These are phyloP conservation scores for Melierax canorus DNA, from an alignment of 2,113 vertebrate species.

Conservation along the genomic window DNA sequence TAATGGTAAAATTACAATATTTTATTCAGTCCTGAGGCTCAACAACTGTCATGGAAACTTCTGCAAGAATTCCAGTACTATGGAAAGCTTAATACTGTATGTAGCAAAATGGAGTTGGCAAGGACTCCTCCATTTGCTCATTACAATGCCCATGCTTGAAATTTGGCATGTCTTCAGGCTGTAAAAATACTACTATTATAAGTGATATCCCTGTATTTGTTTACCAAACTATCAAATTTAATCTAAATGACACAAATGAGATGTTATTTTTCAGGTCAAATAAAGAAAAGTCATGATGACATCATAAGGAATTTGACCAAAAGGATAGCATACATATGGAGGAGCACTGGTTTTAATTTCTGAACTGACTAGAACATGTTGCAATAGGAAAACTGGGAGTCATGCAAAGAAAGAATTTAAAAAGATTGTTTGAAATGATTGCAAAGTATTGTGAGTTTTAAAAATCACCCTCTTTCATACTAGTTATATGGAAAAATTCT, in stretches of 20 bases:
- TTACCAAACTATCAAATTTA: neutral
- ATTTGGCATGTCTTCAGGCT: neutral
- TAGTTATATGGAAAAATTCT: neutral
- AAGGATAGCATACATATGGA: neutral
- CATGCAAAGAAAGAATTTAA: neutral
- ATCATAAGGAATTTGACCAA: neutral
- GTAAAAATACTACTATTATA: neutral
- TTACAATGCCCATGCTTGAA: neutral
- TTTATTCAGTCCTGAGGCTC: neutral
- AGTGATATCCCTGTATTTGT: neutral
- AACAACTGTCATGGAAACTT: neutral
- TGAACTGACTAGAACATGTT: neutral
- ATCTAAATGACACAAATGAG: neutral
- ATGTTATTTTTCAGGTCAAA: neutral
- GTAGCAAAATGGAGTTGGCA: neutral
- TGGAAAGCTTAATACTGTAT: neutral
- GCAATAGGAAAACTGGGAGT: neutral
- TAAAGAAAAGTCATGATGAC: neutral
- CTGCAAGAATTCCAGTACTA: neutral
- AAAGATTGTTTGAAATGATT: neutral
- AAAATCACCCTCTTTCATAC: neutral
- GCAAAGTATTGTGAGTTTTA: neutral
- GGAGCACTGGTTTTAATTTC: neutral
- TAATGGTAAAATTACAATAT: neutral
- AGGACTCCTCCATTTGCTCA: neutral